Base-by-base conservation (phyloP, 2,888 invertebrate species). In the Sphaeridia pumilis region DNA sequence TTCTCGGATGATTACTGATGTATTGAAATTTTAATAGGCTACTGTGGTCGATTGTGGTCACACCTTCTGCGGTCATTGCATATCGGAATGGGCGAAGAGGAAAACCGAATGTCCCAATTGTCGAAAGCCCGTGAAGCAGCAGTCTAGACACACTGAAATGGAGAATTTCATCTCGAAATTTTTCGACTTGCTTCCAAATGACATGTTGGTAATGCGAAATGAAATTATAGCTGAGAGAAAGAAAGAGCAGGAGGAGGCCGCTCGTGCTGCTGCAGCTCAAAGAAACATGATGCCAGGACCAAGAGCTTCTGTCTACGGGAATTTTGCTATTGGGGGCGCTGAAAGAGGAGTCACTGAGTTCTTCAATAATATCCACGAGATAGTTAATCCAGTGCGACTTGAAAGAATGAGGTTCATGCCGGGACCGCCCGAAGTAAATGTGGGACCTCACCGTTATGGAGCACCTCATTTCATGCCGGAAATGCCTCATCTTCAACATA, bases 101-200 rank as follows among this genome's bases (percentile, higher is more conserved):
- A 80, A 80, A 66, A 77, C 71, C 21, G 78, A 79, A 22, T 87
- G 87, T 66, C 85, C 86, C 0, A 79, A 81, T 53, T 87, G 87
- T 70, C 70, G 79, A 52, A 61, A 72, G 2, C 54, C 57, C 12
- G 74, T 78, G 34, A 66, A 68, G 12, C 74, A 76, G 0, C 74
- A 78, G 67, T 78, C 75, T 58, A 75, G 74, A 48, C 80, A 81
- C 28, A 68, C 82, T 52, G 81, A 82, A 3, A 66, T 86, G 52
- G 84, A 85, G 66, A 80, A 80, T 58, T 81, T 83, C 61, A 83
- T 86, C 49, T 80, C 81, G 25, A 80, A 78, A 70, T 79, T 83
- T 75, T 75, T 80, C 20, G 76, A 78, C 59, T 78, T 74, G 59
- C 71, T 82, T 25, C 75, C 78, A 7, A 73, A 74, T 1, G 78